Base-by-base conservation (phyloP, 2,888 invertebrate genomes). In the Drosophila monieri region DNA sequence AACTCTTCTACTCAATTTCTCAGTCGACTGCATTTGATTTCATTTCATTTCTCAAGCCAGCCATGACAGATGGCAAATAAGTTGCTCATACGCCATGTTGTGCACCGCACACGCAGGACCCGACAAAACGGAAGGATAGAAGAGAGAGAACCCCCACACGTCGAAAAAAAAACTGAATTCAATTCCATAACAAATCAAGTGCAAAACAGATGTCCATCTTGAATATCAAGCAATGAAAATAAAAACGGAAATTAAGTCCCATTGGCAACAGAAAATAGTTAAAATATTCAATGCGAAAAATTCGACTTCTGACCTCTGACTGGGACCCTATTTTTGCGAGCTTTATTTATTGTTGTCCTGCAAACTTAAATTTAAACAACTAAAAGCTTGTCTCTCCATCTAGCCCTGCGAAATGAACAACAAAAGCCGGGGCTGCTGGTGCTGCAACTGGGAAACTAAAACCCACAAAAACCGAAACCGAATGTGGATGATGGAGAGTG, bases 101-200 rank as follows among this genome's bases (percentile, higher is more conserved):
- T 49, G 59, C 59, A 48, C 21, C 37, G 37, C 14, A 14, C 48
- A 8, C 15, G 12, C 44, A 25, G 14, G 30, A 25, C 39, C 39
- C 27, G 27, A 27, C 27, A 30, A 14, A 49, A 3, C 25, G 47
- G 60, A 60, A n/a, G 41, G 48, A 59, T 60, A 39, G 43, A 23
- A 27, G 21, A 18, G 25, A 32, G 23, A 44, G 41, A 47, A 37
- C 23, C 44, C 59, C 6, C 6, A 6, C 32, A 32, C 32, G 4
- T 32, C 32, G 3, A n/a, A 35, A 57, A 70, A 61, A 68, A 75
- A 64, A 69, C 43, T 70, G 73, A 27, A 85, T 85, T 85, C 76
- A 80, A 81, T 85, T 80, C 78, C 66, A 80, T 80, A 71, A 78
- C 78, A 80, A 83, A 76, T 81, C 78, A 85, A 83, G 78, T 80